These are phyloP conservation scores for Odontothrips loti DNA, from an alignment of 2,888 invertebrate genomes.

Conservation along the genomic window DNA sequence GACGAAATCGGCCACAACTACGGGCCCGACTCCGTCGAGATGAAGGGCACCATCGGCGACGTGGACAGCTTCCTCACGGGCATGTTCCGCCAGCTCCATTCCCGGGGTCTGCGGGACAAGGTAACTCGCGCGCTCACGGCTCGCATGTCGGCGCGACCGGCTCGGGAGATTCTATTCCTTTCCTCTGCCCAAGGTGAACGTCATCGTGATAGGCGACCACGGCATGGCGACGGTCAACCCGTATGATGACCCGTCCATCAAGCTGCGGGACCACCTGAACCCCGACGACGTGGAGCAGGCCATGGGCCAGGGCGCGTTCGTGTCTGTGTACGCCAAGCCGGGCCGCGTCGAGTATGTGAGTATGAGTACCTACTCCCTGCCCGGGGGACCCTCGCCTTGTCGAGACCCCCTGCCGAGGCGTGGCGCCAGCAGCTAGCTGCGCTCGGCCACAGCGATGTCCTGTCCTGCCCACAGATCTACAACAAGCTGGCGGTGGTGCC, in stretches of 20 bases:
- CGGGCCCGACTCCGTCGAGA: constrained; percentile 11
- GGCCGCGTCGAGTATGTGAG: constrained; percentile 21
- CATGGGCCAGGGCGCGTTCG: constrained; percentile 17
- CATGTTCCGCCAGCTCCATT: not conserved
- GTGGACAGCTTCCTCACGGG: not conserved
- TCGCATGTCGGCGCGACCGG: not conserved
- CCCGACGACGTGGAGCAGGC: constrained; percentile 21
- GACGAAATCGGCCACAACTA: constrained; percentile 10
- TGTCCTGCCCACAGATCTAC: not conserved
- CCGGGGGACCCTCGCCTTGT: not conserved
- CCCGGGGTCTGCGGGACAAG: not conserved
- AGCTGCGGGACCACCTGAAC: not conserved
- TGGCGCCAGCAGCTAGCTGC: not conserved
- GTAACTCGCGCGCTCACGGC: not conserved
- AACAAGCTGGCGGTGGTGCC: not conserved
- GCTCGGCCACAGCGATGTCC: no score
- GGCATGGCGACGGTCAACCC: constrained; percentile 2
- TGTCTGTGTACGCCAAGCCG: constrained; percentile 9
- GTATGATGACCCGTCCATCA: not conserved
- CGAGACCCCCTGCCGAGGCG: not conserved
- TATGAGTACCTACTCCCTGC: not conserved
- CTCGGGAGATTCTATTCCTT: no score
- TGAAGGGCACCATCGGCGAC: constrained; percentile 19
- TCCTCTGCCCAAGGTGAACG: not conserved
- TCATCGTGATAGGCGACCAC: not conserved